A percentile compares a stretch with the other conserved stretches of the same genome.
These are phyloP conservation scores for Echiichthys vipera DNA, from an alignment of 2,797 vertebrate species.

Conservation along the genomic window DNA sequence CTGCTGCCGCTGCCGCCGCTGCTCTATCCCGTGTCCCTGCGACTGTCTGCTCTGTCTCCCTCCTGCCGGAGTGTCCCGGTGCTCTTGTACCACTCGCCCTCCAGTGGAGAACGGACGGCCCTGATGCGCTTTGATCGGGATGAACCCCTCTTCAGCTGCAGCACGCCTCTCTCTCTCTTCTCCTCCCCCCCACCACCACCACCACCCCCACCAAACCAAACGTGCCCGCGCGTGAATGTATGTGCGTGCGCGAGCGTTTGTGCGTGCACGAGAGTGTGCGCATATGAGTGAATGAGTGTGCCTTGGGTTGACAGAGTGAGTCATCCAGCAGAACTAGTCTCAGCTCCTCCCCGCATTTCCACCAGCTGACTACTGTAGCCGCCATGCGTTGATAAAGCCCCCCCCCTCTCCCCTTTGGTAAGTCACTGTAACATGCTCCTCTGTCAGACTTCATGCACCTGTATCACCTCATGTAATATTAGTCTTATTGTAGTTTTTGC, in stretches of 20 bases:
- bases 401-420: slow-evolving; percentile 15
- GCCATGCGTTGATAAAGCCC: slow-evolving; percentile 61
- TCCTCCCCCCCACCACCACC: not conserved
- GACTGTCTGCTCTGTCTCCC: slow-evolving; percentile 46
- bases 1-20: too few relatives aligned
- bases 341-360: slow-evolving; percentile 71
- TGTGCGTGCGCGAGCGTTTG: not conserved
- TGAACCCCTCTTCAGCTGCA: slow-evolving; percentile 56
- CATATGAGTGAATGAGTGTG: slow-evolving; percentile 56
- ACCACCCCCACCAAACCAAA: not conserved
- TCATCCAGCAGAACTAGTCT: slow-evolving; percentile 77
- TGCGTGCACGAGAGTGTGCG: slow-evolving; percentile 27
- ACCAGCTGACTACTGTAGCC: slow-evolving; percentile 77
- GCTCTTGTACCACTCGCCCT: slow-evolving; percentile 80
- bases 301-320: slow-evolving; percentile 73
- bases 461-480: not conserved
- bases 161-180: slow-evolving; percentile 11
- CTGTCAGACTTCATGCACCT: not conserved
- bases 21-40: slow-evolving; percentile 62
- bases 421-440: slow-evolving; percentile 12
- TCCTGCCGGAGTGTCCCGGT: slow-evolving; percentile 68
- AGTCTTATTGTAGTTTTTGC: not conserved
- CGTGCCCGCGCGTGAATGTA: slow-evolving; percentile 45
- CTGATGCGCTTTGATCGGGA: slow-evolving; percentile 71
- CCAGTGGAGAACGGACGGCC: slow-evolving; percentile 81